A percentile compares a stretch with the other conserved stretches of the same genome.
phyloP scores from a whole-genome alignment of 2,797 vertebrate genomes.

The Cynodonichthys magdalenae region DNA sequence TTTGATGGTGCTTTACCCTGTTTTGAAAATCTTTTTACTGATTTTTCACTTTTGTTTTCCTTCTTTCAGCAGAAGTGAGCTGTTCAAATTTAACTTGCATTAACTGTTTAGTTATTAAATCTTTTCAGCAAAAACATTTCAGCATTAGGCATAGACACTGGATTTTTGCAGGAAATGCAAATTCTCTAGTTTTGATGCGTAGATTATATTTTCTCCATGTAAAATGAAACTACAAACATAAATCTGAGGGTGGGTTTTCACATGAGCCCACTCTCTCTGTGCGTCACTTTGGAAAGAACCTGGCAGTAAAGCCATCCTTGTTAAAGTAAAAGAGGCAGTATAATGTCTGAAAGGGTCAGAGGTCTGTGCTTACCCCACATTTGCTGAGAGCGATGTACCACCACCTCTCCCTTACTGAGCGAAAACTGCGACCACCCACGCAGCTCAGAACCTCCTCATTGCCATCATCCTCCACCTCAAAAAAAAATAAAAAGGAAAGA shows the following conservation, averaged over 20 bases:
- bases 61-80: too few relatives aligned
- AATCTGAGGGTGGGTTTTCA: background rate
- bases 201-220: slow-evolving; percentile 8
- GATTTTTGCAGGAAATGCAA: too few relatives aligned
- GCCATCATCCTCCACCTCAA: slow-evolving; percentile 86
- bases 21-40: too few relatives aligned
- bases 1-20: too few relatives aligned
- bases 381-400: slow-evolving; percentile 97
- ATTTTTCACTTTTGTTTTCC: too few relatives aligned
- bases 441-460: slow-evolving; percentile 87
- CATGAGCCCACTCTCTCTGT: background rate
- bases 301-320: slow-evolving; percentile 5
- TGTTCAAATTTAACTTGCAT: too few relatives aligned
- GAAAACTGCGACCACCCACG: slow-evolving; percentile 91
- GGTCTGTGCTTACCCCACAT: slow-evolving; percentile 86
- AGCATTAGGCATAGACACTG: too few relatives aligned
- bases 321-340: slow-evolving; percentile 1
- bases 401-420: slow-evolving; percentile 92
- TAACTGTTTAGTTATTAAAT: too few relatives aligned
- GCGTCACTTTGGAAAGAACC: slow-evolving; percentile 20
- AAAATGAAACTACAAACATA: slow-evolving; percentile 21
- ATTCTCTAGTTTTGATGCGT: background rate
- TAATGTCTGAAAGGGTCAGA: slow-evolving; percentile 21
- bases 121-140: too few relatives aligned
- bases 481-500: slow-evolving; percentile 19